A percentile compares a stretch with the other conserved stretches of the same genome.
Evolutionary conservation across 1,140 invertebrate genomes (phyloP).

Genomic region (Drosophila ficusphila): DNA sequence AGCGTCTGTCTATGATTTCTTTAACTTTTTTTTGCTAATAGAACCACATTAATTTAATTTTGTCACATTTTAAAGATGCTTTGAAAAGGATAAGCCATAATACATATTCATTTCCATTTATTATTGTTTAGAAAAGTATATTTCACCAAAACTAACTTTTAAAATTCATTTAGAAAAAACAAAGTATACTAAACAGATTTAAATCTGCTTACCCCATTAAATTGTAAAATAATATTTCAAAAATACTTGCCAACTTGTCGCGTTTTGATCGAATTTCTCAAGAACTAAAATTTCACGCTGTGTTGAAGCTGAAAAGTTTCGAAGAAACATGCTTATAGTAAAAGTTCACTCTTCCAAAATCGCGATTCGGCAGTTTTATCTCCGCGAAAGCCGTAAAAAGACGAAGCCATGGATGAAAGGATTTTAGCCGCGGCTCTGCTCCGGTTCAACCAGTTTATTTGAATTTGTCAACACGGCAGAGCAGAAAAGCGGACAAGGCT

Average conservation of each 20-base stretch:
- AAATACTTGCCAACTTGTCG: not conserved
- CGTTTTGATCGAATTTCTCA: not conserved
- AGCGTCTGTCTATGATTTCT: too few species aligned
- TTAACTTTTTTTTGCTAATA: not conserved
- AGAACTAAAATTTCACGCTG: not conserved
- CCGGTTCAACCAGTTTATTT: slow-evolving; percentile 33
- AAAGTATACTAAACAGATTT: too few species aligned
- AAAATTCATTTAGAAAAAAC: not conserved
- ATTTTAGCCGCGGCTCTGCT: slow-evolving; percentile 8
- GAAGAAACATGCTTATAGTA: not conserved
- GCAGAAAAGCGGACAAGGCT: slow-evolving; percentile 33
- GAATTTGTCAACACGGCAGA: slow-evolving; percentile 46
- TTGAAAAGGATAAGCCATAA: too few species aligned
- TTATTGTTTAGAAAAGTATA: too few species aligned
- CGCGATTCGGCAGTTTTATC: slow-evolving; percentile 13
- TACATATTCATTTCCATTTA: too few species aligned
- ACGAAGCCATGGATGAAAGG: slow-evolving; percentile 3
- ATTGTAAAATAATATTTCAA: not conserved
- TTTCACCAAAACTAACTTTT: not conserved
- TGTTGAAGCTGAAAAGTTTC: not conserved
- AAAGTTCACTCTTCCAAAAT: slow-evolving; percentile 4
- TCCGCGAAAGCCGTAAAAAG: slow-evolving; percentile 12
- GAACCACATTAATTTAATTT: too few species aligned
- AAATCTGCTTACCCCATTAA: not conserved
- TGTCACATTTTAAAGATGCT: too few species aligned